Evolutionary conservation across 2,113 vertebrate species (phyloP).

Genomic region (Myanophis thanlyinensis): DNA sequence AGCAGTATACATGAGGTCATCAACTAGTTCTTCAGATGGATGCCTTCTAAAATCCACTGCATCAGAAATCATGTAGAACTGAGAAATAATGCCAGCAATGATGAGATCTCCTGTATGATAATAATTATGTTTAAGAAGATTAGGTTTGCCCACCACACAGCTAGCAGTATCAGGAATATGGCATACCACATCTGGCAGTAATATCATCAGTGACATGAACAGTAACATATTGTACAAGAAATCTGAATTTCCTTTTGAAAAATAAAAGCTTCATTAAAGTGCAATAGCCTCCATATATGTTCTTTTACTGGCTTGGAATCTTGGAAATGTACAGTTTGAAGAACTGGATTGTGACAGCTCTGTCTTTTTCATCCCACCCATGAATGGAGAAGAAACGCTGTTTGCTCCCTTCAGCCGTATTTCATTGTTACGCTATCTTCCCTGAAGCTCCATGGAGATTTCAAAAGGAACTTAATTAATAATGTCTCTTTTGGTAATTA

Average conservation of each 20-base stretch:
- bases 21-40: neutral
- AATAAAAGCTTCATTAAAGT: neutral
- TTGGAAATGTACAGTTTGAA: neutral
- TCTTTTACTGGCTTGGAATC: neutral
- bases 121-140: neutral
- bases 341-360: neutral
- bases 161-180: neutral
- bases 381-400: neutral
- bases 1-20: neutral
- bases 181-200: neutral
- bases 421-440: neutral
- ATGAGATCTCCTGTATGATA: neutral
- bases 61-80: neutral
- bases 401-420: neutral
- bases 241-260: neutral
- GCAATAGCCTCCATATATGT: neutral
- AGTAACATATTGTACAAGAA: neutral
- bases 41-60: neutral
- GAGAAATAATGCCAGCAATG: neutral
- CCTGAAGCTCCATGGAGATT: neutral
- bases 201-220: neutral
- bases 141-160: neutral
- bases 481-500: neutral
- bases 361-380: neutral
- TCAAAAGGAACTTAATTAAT: neutral